Conservation (phyloP, 2,113 vertebrate species). For the Astatoreochromis straeleni region DNA sequence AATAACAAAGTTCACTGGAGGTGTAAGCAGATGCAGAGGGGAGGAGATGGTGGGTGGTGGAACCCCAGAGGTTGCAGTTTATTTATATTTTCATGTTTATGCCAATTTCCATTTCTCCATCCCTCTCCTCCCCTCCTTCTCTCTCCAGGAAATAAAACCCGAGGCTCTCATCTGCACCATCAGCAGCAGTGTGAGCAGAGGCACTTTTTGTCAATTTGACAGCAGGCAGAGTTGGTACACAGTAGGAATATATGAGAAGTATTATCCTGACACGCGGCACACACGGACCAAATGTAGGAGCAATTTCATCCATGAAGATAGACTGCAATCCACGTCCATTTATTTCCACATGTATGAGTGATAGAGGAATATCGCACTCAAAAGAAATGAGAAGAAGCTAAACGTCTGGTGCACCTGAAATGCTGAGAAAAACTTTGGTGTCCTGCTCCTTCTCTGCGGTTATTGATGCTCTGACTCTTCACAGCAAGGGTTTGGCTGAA, state of each 20-base stretch:
- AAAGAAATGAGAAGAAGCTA: not conserved
- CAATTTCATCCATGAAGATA: conserved; percentile 38
- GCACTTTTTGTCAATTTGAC: conserved; percentile 55
- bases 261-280: conserved; percentile 15
- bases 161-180: conserved; percentile 56
- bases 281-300: not conserved
- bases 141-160: conserved; percentile 38
- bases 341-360: not conserved
- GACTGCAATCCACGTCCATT: conserved; percentile 4
- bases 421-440: not conserved
- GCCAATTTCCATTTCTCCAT: conserved; percentile 21
- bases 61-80: conserved; percentile 51
- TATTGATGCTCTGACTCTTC: not conserved
- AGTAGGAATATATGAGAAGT: not conserved
- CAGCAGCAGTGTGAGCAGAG: conserved; percentile 39
- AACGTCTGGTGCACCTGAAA: not conserved
- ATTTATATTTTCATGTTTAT: conserved; percentile 56
- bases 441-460: not conserved
- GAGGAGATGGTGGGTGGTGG: conserved; percentile 35
- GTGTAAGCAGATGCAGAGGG: conserved; percentile 38
- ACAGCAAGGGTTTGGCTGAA: not conserved
- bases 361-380: not conserved
- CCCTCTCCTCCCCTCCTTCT: not conserved
- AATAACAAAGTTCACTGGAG: conserved; percentile 36
- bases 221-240: conserved; percentile 23